phyloP scores from a whole-genome alignment of 2,113 vertebrate species.

The Myanophis thanlyinensis region DNA sequence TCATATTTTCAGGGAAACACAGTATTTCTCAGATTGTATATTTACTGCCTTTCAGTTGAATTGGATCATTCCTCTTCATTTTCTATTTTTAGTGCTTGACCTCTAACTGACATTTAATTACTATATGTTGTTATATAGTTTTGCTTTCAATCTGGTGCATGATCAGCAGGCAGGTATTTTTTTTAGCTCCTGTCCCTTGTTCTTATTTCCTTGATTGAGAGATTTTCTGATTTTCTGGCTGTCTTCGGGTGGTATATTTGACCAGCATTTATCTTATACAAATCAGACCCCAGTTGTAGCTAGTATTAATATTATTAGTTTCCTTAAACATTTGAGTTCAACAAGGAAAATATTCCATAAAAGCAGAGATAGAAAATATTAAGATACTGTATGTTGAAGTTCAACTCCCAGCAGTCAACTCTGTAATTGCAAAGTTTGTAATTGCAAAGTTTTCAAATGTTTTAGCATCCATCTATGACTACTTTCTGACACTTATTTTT shows the following conservation, averaged over 20 bases:
- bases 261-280: background rate
- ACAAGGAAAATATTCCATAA: background rate
- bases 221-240: background rate
- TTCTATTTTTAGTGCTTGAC: background rate
- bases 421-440: too few relatives aligned
- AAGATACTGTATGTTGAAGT: background rate
- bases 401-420: background rate
- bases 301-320: background rate
- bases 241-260: background rate
- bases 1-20: too few relatives aligned
- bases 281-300: background rate
- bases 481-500: background rate
- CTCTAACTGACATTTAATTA: background rate
- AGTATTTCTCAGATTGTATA: background rate
- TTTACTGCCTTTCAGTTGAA: background rate
- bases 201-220: background rate
- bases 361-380: background rate
- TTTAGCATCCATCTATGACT: background rate
- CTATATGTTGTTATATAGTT: background rate
- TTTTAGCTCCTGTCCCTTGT: background rate
- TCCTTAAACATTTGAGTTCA: background rate
- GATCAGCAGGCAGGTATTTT: background rate
- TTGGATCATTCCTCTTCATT: background rate
- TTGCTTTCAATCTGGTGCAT: background rate
- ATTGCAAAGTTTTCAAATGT: background rate